A percentile compares a stretch with the other conserved stretches of the same genome.
Conservation (phyloP, 2,888 invertebrate species). For the Sicus ferrugineus region DNA sequence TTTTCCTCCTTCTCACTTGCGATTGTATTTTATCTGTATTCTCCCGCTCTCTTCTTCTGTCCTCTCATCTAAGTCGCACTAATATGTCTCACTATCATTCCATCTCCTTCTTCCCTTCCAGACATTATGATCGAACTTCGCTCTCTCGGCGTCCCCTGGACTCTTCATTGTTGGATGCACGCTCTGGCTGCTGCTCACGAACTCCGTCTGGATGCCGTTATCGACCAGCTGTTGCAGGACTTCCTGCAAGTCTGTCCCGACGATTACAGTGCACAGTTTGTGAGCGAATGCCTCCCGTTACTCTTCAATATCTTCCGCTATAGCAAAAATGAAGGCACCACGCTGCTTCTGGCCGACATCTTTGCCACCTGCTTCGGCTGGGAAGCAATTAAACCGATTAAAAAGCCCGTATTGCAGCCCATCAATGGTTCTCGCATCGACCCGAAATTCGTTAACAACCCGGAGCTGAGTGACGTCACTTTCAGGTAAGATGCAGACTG, state of each 20-base stretch:
- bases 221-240: constrained; percentile 88
- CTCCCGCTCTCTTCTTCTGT: no score
- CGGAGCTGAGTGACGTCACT: constrained; percentile 89
- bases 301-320: constrained; percentile 89
- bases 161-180: constrained; percentile 91
- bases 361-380: constrained; percentile 89
- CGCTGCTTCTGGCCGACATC: constrained; percentile 84
- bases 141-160: constrained; percentile 88
- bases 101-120: constrained; percentile 48
- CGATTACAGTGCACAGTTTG: constrained; percentile 87
- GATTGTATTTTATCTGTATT: neutral
- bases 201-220: constrained; percentile 81
- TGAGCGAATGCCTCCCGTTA: constrained; percentile 87
- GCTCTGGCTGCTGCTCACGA: constrained; percentile 88
- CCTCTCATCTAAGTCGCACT: no score
- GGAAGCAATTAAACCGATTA: constrained; percentile 81
- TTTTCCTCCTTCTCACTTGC: neutral
- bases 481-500: constrained; percentile 68
- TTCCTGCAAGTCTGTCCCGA: constrained; percentile 91
- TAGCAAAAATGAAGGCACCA: constrained; percentile 92
- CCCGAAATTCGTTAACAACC: constrained; percentile 93
- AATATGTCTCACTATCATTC: no score
- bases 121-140: constrained; percentile 90
- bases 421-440: constrained; percentile 81
- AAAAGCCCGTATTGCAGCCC: constrained; percentile 72